These are phyloP conservation scores for Bombus ignitus DNA, from an alignment of 1,140 invertebrate species.

Conservation along the genomic window DNA sequence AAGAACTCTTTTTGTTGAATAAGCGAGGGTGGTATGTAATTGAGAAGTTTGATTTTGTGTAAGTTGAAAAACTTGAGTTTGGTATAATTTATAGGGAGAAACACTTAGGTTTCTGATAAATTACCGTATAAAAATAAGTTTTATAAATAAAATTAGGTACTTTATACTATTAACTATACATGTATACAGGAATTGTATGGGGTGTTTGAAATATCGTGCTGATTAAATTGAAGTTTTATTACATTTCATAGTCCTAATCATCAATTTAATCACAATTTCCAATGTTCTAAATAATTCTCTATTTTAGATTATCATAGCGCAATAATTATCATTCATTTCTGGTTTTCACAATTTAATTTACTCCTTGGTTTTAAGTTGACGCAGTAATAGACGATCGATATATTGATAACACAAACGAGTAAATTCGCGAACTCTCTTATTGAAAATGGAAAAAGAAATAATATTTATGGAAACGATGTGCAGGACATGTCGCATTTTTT, in stretches of 20 bases:
- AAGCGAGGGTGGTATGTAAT: background rate
- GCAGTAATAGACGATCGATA: background rate
- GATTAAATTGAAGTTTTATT: too few species aligned
- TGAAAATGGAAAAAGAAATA: background rate
- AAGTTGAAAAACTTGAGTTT: background rate
- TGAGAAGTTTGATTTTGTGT: background rate
- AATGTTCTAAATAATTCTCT: background rate
- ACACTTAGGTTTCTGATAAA: background rate
- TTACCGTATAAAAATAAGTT: background rate
- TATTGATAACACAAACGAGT: background rate
- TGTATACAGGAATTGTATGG: too few species aligned
- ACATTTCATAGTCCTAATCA: background rate
- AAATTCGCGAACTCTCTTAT: background rate
- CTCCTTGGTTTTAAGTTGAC: background rate
- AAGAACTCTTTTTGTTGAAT: background rate
- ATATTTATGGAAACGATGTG: background rate
- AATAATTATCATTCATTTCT: background rate
- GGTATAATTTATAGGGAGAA: too few species aligned
- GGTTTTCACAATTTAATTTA: background rate
- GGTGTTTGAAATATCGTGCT: too few species aligned
- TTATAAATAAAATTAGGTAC: background rate
- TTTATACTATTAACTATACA: too few species aligned
- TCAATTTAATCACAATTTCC: background rate
- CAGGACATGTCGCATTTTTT: background rate
- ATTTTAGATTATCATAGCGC: background rate